Percentiles rank a stretch among this genome's conserved stretches.
phyloP scores from a whole-genome alignment of 2,888 invertebrate species.

The Ceratothoa steindachneri region DNA sequence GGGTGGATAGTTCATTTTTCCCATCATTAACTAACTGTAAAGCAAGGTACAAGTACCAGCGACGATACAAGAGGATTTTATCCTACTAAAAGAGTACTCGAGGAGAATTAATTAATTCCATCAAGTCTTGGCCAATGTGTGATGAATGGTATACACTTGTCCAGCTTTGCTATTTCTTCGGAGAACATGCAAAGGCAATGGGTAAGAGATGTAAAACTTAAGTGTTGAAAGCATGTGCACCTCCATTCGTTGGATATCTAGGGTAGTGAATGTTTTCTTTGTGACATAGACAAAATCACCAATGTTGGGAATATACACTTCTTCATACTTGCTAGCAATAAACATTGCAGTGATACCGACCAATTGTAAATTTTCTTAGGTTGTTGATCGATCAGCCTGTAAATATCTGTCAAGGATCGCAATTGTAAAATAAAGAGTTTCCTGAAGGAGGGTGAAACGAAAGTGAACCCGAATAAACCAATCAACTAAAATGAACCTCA shows the following conservation, averaged over 20 bases:
- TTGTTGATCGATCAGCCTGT: constrained; percentile 62
- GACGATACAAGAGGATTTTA: constrained; percentile 76
- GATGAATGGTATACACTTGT: constrained; percentile 58
- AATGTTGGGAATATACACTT: constrained; percentile 81
- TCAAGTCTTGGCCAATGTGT: constrained; percentile 84
- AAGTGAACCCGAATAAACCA: constrained; percentile 90
- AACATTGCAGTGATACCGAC: constrained; percentile 85
- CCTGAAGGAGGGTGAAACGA: constrained; percentile 76
- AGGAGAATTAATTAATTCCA: constrained; percentile 83
- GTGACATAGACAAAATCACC: constrained; percentile 86
- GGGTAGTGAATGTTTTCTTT: constrained; percentile 75
- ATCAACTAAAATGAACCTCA: constrained; percentile 84
- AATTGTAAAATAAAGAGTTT: constrained; percentile 84
- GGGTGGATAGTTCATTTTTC: no score
- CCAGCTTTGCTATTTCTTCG: constrained; percentile 55
- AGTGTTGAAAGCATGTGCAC: constrained; percentile 68
- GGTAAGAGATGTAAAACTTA: constrained; percentile 76
- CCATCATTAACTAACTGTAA: no score
- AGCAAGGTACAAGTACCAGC: constrained; percentile 64
- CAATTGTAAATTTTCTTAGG: constrained; percentile 71
- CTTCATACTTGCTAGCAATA: constrained; percentile 91
- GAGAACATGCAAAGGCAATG: constrained; percentile 82
- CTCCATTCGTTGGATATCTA: constrained; percentile 79
- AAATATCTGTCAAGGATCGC: constrained; percentile 85
- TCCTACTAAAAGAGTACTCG: constrained; percentile 70